phyloP scores from a whole-genome alignment of 2,113 vertebrate genomes.

The Gadus chalcogrammus region DNA sequence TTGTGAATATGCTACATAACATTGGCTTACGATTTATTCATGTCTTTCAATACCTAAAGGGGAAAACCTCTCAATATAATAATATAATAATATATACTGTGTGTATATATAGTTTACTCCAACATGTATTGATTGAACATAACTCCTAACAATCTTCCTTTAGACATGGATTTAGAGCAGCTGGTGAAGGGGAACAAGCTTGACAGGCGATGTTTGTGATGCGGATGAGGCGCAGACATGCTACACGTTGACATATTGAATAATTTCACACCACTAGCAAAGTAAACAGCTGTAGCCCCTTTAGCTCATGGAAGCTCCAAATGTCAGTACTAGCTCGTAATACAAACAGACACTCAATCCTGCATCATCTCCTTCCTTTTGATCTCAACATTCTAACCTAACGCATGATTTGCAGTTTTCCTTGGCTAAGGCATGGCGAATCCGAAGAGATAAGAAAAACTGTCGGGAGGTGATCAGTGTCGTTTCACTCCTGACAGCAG shows the following conservation, averaged over 20 bases:
- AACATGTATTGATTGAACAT: neutral
- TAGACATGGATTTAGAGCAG: constrained; percentile 10
- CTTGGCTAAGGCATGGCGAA: neutral
- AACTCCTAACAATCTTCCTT: neutral
- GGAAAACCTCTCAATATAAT: no score
- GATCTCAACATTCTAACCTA: neutral
- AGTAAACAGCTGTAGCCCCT: constrained; percentile 17
- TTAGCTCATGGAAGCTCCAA: neutral
- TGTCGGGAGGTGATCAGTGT: no score
- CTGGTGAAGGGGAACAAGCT: constrained; percentile 14
- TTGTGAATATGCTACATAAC: no score
- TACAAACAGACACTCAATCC: constrained; percentile 12
- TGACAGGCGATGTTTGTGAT: constrained; percentile 10
- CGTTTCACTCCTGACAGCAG: neutral
- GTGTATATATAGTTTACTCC: no score
- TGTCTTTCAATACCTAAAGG: no score
- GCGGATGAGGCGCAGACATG: constrained; percentile 19
- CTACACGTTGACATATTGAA: constrained; percentile 12
- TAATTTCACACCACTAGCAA: constrained; percentile 19
- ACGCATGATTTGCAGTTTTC: constrained; percentile 11
- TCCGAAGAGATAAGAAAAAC: neutral
- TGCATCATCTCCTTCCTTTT: neutral
- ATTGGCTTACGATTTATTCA: no score
- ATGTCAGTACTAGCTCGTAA: neutral
- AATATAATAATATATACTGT: no score